These are phyloP conservation scores for Nephrotoma guestfalica DNA, from an alignment of 2,888 invertebrate genomes.

Conservation along the genomic window DNA sequence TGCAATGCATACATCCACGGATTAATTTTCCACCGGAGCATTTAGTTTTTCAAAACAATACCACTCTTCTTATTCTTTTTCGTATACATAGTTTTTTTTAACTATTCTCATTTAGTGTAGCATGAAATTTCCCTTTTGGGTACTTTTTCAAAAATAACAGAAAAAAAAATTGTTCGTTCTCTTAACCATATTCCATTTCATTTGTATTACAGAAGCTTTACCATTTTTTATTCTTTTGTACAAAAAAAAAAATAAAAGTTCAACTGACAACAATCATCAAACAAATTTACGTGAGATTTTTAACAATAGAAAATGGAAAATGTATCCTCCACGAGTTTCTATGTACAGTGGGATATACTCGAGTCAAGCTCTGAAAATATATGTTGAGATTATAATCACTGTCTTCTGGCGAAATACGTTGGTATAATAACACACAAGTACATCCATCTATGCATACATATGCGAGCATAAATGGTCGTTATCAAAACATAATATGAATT, in stretches of 20 bases:
- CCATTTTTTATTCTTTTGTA: neutral
- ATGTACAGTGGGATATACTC: neutral
- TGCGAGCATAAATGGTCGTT: neutral
- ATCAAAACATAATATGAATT: neutral
- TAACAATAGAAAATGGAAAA: neutral
- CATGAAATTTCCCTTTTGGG: conserved; percentile 4
- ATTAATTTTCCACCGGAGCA: neutral
- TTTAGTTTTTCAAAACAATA: neutral
- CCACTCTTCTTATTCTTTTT: neutral
- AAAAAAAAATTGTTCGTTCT: neutral
- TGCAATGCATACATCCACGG: neutral
- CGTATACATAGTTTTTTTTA: neutral
- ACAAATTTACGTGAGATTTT: conserved; percentile 2
- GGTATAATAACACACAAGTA: neutral
- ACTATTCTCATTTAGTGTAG: neutral
- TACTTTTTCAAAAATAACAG: neutral
- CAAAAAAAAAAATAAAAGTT: neutral
- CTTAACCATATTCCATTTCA: neutral
- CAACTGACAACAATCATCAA: neutral
- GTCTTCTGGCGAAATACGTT: neutral
- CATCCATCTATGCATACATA: no score
- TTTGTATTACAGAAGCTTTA: neutral
- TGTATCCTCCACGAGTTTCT: neutral
- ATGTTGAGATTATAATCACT: neutral
- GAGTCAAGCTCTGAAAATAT: neutral